Base-by-base conservation (phyloP, 2,888 invertebrate genomes). In the Erannis defoliaria region DNA sequence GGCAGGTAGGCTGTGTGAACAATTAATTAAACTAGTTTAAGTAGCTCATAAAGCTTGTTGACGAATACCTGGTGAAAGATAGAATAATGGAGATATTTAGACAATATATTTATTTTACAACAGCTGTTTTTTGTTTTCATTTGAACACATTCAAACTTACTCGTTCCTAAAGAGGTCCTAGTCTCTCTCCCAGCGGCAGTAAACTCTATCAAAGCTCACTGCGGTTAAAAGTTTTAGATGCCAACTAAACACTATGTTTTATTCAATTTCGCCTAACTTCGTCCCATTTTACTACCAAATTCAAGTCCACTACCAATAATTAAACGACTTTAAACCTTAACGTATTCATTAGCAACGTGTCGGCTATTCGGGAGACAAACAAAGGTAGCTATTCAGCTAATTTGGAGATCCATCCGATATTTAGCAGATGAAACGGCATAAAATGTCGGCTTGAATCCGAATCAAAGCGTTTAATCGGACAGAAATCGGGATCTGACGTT, bases 401-500 rank as follows among this genome's bases (percentile, higher is more conserved):
- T 57, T 62, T 53, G 42, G 56, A 48, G 50, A 48, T 53, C 42
- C 56, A 9, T 16, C 55, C 40, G 37, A 49, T 54, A 62, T 71
- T 69, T 66, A 64, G 65, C 59, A 63, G 68, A 71, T 67, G 66
- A 73, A 73, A 68, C 66, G 68, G 66, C 61, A 76, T 75, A 69
- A 77, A 77, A 77, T 73, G 76, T 73, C 69, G 70, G 64, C 18
- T 16, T n/a, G 55, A 12, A 42, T 40, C 10, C 57, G 67, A 72
- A 61, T 79, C 71, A 78, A 74, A 77, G 71, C 69, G 67, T 60
- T 62, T 71, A 78, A 80, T 80, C 78, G 70, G 75, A 73, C 73
- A 70, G 75, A 72, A 76, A 78, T 76, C 72, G 69, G 68, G 66
- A 68, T 68, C 70, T 71, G 72, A 70, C 70, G 71, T 68, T 66